Evolutionary conservation across 1,140 invertebrate species (phyloP), one percentile per base, ranked within the genome.

Genomic region (Diachasmimorpha longicaudata): DNA sequence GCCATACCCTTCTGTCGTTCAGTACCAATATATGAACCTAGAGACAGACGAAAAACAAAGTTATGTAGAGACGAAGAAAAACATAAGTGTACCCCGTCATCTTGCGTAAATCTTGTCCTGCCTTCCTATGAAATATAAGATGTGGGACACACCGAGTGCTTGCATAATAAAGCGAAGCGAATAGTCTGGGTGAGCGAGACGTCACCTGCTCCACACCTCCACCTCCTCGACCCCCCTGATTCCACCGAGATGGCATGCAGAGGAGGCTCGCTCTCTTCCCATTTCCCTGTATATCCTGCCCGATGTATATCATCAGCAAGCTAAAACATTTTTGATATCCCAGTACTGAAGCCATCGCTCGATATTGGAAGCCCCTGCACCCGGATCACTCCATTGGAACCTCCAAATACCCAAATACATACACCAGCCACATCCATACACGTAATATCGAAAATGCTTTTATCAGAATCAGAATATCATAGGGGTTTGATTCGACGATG

Each of bases 91-190:
- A 68, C 66, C 39, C 31, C 66, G 36, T 68, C 66, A 68, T 37
- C 31, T 74, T 74, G 72, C 63, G 42, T 74, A 74, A 74, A 74
- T 74, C 72, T 48, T 69, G 37, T 14, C 42, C 67, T 42, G 11
- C 37, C 52, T 69, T 25, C 66, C 19, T 74, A 74, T 74, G 63
- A 74, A 74, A 74, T 74, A 69, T 74, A 74, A 74, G 66, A 74
- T 74, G 46, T 68, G 63, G 72, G 23, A 74, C 72, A 68, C 72
- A 25, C 66, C 72, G 42, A 68, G 72, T 75, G 74, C 74, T 75
- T 70, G 74, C 74, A 75, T 75, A 75, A 75, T 75, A 75, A 75
- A 75, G 67, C 36, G 36, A 42, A 9, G 19, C 42, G 46, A 52
- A 52, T 39, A 68, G 37, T 31, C 37, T n/a, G 14, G 44, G 21